A percentile compares a stretch with the other conserved stretches of the same genome.
These are phyloP conservation scores for Litoditis marina DNA, from an alignment of 2,888 invertebrate genomes.

Conservation along the genomic window DNA sequence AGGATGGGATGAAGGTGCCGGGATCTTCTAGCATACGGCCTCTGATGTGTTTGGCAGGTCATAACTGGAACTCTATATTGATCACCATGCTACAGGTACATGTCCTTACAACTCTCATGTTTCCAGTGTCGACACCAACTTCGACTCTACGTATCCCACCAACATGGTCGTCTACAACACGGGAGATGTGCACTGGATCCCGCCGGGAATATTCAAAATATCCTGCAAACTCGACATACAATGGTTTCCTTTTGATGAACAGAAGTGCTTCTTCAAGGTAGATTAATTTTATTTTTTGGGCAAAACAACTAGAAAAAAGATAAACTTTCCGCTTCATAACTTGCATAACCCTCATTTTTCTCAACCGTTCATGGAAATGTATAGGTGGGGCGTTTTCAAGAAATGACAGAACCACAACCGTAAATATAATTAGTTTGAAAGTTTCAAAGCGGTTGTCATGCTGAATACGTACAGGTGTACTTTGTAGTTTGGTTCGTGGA, in stretches of 20 bases:
- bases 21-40: too few relatives aligned
- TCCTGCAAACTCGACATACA: slow-evolving; percentile 71
- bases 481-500: slow-evolving; percentile 71
- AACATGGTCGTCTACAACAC: slow-evolving; percentile 77
- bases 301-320: too few relatives aligned
- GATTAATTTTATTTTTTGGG: neutral
- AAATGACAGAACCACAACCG: too few relatives aligned
- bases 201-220: slow-evolving; percentile 69
- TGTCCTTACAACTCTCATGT: neutral
- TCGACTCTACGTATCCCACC: slow-evolving; percentile 66
- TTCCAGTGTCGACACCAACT: slow-evolving; percentile 65
- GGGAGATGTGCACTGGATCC: slow-evolving; percentile 92
- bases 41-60: too few relatives aligned
- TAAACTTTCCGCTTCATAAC: too few relatives aligned
- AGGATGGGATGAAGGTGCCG: too few relatives aligned
- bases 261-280: slow-evolving; percentile 64
- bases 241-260: slow-evolving; percentile 70
- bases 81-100: neutral
- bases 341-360: too few relatives aligned
- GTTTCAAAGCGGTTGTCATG: slow-evolving; percentile 2
- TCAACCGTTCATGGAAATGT: too few relatives aligned
- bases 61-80: too few relatives aligned
- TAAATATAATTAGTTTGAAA: neutral
- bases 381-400: too few relatives aligned
- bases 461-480: neutral